phyloP scores from a whole-genome alignment of 2,888 invertebrate species.

The Byasa hedistus region DNA sequence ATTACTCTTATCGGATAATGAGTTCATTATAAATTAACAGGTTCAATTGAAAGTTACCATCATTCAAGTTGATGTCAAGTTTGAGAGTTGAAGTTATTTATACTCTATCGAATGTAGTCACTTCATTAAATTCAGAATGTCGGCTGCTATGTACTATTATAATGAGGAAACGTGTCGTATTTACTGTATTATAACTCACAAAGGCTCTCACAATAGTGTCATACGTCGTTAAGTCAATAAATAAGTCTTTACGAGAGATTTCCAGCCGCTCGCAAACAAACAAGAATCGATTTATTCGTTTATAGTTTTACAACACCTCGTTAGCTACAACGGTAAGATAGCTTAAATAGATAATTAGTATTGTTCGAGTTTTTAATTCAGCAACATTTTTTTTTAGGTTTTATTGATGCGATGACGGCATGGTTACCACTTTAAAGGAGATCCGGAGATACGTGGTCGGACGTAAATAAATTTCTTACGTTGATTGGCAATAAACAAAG shows the following conservation, averaged over 20 bases:
- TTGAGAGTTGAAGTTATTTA: not conserved
- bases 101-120: slow-evolving; percentile 8
- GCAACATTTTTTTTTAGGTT: slow-evolving; percentile 29
- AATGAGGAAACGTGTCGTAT: slow-evolving; percentile 56
- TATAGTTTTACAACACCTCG: slow-evolving; percentile 72
- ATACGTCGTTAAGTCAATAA: slow-evolving; percentile 47
- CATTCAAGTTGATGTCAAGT: too few relatives aligned
- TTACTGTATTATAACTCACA: slow-evolving; percentile 41
- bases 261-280: slow-evolving; percentile 60
- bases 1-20: too few relatives aligned
- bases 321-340: slow-evolving; percentile 67
- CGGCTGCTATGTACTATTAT: slow-evolving; percentile 41
- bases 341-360: slow-evolving; percentile 75
- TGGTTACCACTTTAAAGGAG: slow-evolving; percentile 21
- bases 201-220: slow-evolving; percentile 25
- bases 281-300: slow-evolving; percentile 59
- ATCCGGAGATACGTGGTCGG: slow-evolving; percentile 47
- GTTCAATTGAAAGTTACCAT: too few relatives aligned
- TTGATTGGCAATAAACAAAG: slow-evolving; percentile 71
- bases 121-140: slow-evolving; percentile 30
- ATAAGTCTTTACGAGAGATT: slow-evolving; percentile 63
- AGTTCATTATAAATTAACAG: too few relatives aligned
- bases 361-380: slow-evolving; percentile 53
- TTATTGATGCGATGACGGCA: slow-evolving; percentile 33
- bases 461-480: slow-evolving; percentile 60